These are phyloP conservation scores for Cephus sareptanus DNA, from an alignment of 2,888 invertebrate genomes.

Conservation along the genomic window DNA sequence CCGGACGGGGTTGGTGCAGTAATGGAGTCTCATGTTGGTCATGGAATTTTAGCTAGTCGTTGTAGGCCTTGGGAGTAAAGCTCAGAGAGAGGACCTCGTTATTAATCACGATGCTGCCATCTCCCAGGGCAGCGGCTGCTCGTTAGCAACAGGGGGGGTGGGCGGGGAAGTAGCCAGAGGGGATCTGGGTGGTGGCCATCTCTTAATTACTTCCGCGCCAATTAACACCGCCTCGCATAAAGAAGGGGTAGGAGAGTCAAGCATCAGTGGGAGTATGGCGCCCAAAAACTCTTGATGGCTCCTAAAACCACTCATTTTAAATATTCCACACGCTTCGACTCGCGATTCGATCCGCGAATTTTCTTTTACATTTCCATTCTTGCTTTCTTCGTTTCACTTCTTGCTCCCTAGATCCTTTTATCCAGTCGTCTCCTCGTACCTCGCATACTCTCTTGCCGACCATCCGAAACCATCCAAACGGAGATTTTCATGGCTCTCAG, in stretches of 20 bases:
- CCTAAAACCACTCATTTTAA: neutral
- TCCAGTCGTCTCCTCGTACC: too few relatives aligned
- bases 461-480: too few relatives aligned
- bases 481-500: neutral
- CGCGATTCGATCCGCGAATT: neutral
- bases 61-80: neutral
- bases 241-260: conserved; percentile 39
- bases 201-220: conserved; percentile 64
- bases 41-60: neutral
- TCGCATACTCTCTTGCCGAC: too few relatives aligned
- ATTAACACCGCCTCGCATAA: conserved; percentile 56
- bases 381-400: neutral
- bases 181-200: conserved; percentile 45
- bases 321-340: neutral
- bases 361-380: neutral
- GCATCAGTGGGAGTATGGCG: conserved; percentile 43
- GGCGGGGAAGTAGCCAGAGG: conserved; percentile 21
- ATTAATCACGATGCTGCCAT: conserved; percentile 62
- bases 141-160: conserved; percentile 38
- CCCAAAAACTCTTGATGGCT: conserved; percentile 23
- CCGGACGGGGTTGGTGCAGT: neutral
- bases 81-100: conserved; percentile 53
- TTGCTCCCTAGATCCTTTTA: too few relatives aligned
- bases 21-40: neutral
- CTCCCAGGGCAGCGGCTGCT: conserved; percentile 51